Percentiles rank a stretch among this genome's conserved stretches.
These are phyloP conservation scores for Paguma larvata DNA, from an alignment of 2,797 vertebrate genomes.

Conservation along the genomic window DNA sequence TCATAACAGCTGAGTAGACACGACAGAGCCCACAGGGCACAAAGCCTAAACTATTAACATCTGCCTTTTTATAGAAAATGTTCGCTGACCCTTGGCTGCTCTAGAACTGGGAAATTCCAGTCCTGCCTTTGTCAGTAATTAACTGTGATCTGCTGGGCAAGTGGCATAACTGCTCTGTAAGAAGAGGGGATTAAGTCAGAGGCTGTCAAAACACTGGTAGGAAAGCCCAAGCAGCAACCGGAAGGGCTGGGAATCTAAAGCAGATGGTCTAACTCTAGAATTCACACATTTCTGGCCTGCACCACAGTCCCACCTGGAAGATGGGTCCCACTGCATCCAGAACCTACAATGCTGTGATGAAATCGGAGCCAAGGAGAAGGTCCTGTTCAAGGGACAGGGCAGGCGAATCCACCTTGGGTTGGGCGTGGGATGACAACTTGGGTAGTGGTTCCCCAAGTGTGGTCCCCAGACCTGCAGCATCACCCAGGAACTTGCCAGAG, in stretches of 20 bases:
- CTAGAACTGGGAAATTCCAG: neutral
- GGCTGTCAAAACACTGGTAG: neutral
- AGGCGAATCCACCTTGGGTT: neutral
- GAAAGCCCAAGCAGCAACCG: neutral
- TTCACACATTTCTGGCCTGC: fast-evolving
- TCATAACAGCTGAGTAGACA: neutral
- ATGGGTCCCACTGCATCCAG: neutral
- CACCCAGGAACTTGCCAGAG: neutral
- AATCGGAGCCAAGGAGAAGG: neutral
- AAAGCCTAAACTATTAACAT: constrained; percentile 30
- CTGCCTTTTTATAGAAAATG: neutral
- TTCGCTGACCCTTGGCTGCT: neutral
- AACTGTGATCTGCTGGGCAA: neutral
- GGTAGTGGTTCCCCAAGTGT: neutral
- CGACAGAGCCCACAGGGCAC: neutral
- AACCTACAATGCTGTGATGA: neutral
- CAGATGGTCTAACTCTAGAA: neutral
- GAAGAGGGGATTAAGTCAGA: neutral
- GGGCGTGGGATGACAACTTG: neutral
- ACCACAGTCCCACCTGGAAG: neutral
- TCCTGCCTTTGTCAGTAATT: neutral
- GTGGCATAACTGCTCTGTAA: neutral
- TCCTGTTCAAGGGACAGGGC: neutral
- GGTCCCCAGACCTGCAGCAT: neutral
- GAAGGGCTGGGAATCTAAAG: neutral